Base-by-base conservation (phyloP, 2,113 vertebrate genomes). In the Morone saxatilis region DNA sequence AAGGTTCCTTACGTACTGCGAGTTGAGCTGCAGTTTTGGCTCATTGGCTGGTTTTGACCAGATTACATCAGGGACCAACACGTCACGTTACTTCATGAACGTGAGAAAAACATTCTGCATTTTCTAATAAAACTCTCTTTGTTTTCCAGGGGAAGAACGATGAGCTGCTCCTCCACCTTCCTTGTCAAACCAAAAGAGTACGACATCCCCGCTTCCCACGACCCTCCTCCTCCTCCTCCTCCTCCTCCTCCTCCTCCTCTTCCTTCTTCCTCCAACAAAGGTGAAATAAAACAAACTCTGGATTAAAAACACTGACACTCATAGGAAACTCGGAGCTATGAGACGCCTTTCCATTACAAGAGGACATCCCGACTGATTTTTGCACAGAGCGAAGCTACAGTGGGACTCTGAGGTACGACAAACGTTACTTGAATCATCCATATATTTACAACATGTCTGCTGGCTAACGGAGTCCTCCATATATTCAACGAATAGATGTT, bases 371-470 rank as follows among this genome's bases (percentile, higher is more conserved):
- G 82, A 56, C 65, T 48, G 78, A 72, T 7, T 67, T 86, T 71
- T 86, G 73, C 73, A 77, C 71, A 65, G 76, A 62, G 70, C 65
- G 3, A 68, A 65, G 57, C 53, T 17, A 3, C 66, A 60, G 65
- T 12, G 1, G 51, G 77, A 84, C 86, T 70, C 72, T 60, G 82
- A 89, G 83, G 84, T 83, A 84, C 53, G 47, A 86, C 25, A 59
- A 69, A 71, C 51, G 19, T 87, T 87, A 94, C 92, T 91, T 89
- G 91, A 92, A 92, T 90, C 75, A 69, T 56, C 76, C 3, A 4
- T 84, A 62, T 84, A 67, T 81, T 62, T 62, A 31, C 68, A 20
- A 67, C 53, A 43, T 41, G 74, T 75, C 68, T 47, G 75, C 54
- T 56, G 78, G 50, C 67, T 65, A 1, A 54, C 31, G 13, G 80